These are phyloP conservation scores for Seira musarum DNA, from an alignment of 2,888 invertebrate species.

Conservation along the genomic window DNA sequence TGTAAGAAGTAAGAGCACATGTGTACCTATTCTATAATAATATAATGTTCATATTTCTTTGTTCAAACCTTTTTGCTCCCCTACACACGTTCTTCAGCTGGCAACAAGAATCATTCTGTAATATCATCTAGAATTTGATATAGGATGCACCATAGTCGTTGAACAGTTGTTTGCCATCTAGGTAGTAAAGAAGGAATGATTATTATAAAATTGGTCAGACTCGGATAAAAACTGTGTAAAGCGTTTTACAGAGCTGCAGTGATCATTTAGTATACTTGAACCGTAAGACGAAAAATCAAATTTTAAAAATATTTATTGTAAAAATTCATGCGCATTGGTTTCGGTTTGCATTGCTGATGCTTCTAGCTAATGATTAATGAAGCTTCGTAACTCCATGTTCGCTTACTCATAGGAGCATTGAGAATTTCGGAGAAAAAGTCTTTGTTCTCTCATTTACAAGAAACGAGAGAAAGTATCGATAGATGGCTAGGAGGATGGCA, in stretches of 20 bases:
- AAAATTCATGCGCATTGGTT: no score
- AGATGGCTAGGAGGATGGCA: neutral
- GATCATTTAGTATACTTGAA: no score
- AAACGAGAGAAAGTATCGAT: neutral
- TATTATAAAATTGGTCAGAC: no score
- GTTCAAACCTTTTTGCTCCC: constrained; percentile 6
- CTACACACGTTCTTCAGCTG: constrained; percentile 10
- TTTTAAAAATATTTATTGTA: no score
- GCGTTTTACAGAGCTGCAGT: no score
- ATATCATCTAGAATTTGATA: neutral
- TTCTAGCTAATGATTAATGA: no score
- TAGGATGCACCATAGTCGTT: neutral
- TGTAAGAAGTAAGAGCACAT: neutral
- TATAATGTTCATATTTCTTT: neutral
- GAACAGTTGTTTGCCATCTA: neutral
- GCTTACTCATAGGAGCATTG: no score
- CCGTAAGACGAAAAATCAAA: no score
- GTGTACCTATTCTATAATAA: no score
- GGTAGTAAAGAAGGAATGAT: neutral
- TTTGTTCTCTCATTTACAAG: neutral
- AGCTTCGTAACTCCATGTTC: no score
- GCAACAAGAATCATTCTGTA: constrained; percentile 8
- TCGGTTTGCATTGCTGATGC: no score
- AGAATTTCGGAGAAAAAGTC: neutral
- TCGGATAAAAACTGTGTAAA: no score